Conservation (phyloP, 2,113 vertebrate genomes). For the Phrynosoma blainvillii region DNA sequence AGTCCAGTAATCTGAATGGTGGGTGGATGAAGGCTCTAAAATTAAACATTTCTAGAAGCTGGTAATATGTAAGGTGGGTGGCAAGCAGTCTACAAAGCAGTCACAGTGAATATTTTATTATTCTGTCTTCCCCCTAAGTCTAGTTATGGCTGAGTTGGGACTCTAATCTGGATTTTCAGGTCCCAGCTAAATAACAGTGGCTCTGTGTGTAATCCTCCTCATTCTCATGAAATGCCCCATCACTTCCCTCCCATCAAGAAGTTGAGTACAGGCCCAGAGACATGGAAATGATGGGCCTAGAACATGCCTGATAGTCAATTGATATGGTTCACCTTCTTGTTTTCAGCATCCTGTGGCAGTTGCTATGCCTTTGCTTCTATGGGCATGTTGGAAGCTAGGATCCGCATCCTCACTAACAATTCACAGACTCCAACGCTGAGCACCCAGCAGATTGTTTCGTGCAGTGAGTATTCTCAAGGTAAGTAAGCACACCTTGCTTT, state of each 20-base stretch:
- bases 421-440: conserved; percentile 85
- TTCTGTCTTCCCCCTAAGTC: no score
- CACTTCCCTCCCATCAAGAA: neutral
- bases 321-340: neutral
- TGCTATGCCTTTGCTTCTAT: conserved; percentile 92
- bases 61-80: neutral
- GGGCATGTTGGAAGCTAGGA: conserved; percentile 93
- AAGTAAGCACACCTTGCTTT: conserved; percentile 30
- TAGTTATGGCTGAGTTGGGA: no score
- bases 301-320: neutral
- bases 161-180: neutral
- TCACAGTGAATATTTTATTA: neutral
- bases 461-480: conserved; percentile 96
- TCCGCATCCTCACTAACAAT: conserved; percentile 91
- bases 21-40: neutral
- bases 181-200: neutral
- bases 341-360: conserved; percentile 87
- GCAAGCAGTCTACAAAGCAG: neutral
- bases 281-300: neutral
- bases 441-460: conserved; percentile 94
- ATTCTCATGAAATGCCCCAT: neutral
- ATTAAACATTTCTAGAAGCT: conserved; percentile 28
- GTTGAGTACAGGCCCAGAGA: neutral
- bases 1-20: neutral
- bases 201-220: neutral